A percentile compares a stretch with the other conserved stretches of the same genome.
Conservation (phyloP, 2,797 vertebrate genomes). For the Chelmon rostratus region DNA sequence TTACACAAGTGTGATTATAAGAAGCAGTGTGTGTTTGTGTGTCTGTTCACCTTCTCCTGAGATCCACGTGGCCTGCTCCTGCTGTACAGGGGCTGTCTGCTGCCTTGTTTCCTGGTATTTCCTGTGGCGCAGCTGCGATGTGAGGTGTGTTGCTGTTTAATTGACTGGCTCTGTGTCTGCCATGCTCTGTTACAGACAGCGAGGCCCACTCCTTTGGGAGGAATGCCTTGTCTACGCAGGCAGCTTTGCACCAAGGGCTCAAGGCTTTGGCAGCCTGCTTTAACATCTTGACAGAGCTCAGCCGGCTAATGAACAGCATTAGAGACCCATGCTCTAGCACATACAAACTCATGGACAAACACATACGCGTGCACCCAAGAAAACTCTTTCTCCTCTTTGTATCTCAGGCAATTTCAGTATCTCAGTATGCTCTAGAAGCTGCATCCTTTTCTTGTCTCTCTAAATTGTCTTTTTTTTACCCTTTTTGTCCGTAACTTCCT, state of each 20-base stretch:
- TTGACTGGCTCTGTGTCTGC: constrained; percentile 61
- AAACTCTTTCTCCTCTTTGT: constrained; percentile 1
- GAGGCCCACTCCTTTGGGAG: constrained; percentile 56
- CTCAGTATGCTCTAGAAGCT: background rate
- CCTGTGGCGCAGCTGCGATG: constrained; percentile 50
- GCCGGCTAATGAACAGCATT: constrained; percentile 71
- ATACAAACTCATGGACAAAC: constrained; percentile 29
- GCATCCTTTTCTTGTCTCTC: background rate
- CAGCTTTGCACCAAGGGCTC: constrained; percentile 58
- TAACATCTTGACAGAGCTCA: constrained; percentile 72
- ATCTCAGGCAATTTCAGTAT: constrained; percentile 5
- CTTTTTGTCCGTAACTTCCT: background rate
- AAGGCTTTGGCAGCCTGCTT: constrained; percentile 63
- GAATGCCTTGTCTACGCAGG: constrained; percentile 56
- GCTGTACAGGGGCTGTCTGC: constrained; percentile 8
- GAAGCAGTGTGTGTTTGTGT: constrained; percentile 7
- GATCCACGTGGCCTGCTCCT: constrained; percentile 14
- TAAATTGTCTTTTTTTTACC: background rate
- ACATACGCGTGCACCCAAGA: constrained; percentile 20
- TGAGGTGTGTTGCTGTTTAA: constrained; percentile 57
- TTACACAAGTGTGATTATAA: constrained; percentile 30
- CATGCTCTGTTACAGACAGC: constrained; percentile 59
- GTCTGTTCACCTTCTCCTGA: background rate
- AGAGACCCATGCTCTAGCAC: constrained; percentile 47
- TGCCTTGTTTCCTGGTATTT: constrained; percentile 44